A percentile compares a stretch with the other conserved stretches of the same genome.
Evolutionary conservation across 2,797 vertebrate species (phyloP).

Genomic region (Schizopygopsis malacanthus): DNA sequence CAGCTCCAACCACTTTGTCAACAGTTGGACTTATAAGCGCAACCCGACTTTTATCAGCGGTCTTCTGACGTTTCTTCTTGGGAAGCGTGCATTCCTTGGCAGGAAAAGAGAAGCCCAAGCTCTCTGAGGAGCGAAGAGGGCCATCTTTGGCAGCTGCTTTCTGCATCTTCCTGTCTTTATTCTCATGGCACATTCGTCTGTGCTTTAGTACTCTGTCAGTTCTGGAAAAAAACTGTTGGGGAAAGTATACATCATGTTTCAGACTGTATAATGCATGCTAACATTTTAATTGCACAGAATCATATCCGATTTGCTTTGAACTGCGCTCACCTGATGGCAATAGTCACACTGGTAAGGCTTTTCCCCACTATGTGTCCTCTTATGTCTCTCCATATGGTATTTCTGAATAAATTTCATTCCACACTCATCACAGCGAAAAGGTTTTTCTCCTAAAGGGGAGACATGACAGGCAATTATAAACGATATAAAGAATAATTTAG

Average conservation of each 20-base stretch:
- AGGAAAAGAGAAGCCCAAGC: conserved; percentile 82
- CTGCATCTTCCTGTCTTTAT: conserved; percentile 90
- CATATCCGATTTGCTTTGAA: neutral
- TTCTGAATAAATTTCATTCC: conserved; percentile 99
- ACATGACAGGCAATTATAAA: conserved; percentile 7
- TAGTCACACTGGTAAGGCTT: conserved; percentile 99
- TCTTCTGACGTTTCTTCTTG: conserved; percentile 96
- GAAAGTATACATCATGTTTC: conserved; percentile 14
- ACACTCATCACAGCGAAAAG: conserved; percentile 98
- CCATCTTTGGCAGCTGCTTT: conserved; percentile 88
- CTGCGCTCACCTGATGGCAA: conserved; percentile 90
- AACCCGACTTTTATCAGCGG: conserved; percentile 83
- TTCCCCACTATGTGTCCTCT: conserved; percentile 98
- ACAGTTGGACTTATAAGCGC: conserved; percentile 60
- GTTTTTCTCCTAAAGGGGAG: conserved; percentile 87
- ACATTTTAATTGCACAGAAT: neutral
- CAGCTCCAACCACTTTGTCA: conserved; percentile 73
- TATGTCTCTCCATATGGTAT: conserved; percentile 99
- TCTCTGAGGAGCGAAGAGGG: conserved; percentile 82
- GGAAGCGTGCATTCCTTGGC: conserved; percentile 92
- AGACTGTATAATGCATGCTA: neutral
- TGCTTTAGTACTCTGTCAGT: conserved; percentile 98
- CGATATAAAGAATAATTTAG: neutral
- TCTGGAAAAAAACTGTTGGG: conserved; percentile 94
- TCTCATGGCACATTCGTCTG: conserved; percentile 99